Conservation (phyloP, 2,888 invertebrate species). For the Callyntrura sp. region DNA sequence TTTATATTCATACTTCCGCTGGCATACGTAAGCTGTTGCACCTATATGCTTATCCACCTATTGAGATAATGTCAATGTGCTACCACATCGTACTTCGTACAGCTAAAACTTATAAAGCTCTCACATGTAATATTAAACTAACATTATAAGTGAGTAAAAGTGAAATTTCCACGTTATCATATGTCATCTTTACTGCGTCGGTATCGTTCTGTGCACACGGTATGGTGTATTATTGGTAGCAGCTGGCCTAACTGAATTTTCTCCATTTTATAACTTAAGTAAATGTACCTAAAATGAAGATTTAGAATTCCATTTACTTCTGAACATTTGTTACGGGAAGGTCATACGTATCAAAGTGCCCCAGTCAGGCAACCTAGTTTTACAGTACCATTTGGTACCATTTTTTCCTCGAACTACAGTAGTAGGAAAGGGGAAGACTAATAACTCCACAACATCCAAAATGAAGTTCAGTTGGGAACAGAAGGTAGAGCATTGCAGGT, state of each 20-base stretch:
- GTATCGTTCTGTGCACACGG: background rate
- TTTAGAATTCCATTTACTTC: too few species aligned
- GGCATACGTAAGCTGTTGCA: too few species aligned
- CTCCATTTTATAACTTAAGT: conserved; percentile 46
- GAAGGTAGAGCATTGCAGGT: too few species aligned
- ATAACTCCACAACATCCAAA: background rate
- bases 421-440: background rate
- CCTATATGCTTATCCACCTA: too few species aligned
- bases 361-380: conserved; percentile 27
- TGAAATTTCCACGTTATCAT: background rate
- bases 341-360: conserved; percentile 32
- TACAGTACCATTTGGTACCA: background rate
- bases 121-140: too few species aligned
- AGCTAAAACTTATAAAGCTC: too few species aligned
- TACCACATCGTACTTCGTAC: too few species aligned
- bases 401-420: background rate
- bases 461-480: background rate
- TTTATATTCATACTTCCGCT: too few species aligned
- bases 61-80: too few species aligned
- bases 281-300: too few species aligned
- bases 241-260: conserved; percentile 4
- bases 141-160: background rate
- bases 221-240: background rate
- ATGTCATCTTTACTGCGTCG: too few species aligned
- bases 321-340: too few species aligned